Base-by-base conservation (phyloP, 2,113 vertebrate species). In the Burhinus oedicnemus region DNA sequence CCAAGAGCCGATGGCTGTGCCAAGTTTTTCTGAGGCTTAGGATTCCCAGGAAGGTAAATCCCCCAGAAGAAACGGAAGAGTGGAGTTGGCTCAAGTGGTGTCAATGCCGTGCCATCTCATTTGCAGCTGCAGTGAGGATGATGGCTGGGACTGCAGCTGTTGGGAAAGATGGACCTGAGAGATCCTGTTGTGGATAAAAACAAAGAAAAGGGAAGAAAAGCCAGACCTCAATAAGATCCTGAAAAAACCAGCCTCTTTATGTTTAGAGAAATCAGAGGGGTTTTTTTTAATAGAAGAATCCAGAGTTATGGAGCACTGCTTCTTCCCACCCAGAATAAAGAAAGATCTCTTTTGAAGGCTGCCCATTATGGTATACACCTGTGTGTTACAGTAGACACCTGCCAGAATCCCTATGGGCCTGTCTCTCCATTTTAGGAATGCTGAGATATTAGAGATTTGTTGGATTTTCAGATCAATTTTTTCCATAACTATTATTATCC, bases 1-100 rank as follows among this genome's bases (percentile, higher is more conserved):
- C 76, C 0, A 0, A 54, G 40, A 83, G 34, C 36, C 0, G 1
- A 15, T 57, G 57, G 18, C 23, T 34, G 5, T 65, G 52, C 60
- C 65, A 57, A 87, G 52, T 23, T 65, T 84, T 82, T 72, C 58
- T 89, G 54, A 78, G 54, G 38, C n/a, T 54, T 77, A 5, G 26
- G 44, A 65, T 83, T 93, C 69, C 15, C 13, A 51, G 52, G 32
- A 57, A 7, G 15, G 47, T 42, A 62, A 85, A 60, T n/a, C 87
- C 26, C 52, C 12, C 19, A n/a, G 75, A 83, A 81, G 57, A 83
- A 83, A 45, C 0, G 0, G 30, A 60, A 68, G 30, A 74, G 52
- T 75, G 15, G 60, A 65, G n/a, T 32, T 89, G 30, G 23, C 44
- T 93, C 30, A 84, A 75, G 51, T 19, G 78, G 17, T 1, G 0